A percentile compares a stretch with the other conserved stretches of the same genome.
These are phyloP conservation scores for Drosophila pseudotakahashii DNA, from an alignment of 2,888 invertebrate species.

Conservation along the genomic window DNA sequence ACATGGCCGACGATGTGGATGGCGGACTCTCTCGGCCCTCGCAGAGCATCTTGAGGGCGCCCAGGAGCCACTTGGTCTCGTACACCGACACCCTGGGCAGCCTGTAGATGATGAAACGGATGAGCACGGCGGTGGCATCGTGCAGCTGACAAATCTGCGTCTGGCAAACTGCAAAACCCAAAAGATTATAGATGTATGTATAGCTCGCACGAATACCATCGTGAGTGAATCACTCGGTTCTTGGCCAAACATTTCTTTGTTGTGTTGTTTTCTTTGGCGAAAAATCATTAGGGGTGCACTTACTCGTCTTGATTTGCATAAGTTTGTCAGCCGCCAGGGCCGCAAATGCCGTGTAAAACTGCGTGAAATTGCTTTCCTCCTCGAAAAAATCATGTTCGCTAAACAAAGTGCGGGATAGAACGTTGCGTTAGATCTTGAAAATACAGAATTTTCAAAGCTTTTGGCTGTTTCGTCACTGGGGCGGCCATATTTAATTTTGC, in stretches of 20 bases:
- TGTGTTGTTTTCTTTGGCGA: constrained; percentile 33
- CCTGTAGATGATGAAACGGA: constrained; percentile 87
- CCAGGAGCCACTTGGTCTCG: constrained; percentile 87
- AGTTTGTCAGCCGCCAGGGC: constrained; percentile 94
- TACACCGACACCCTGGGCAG: constrained; percentile 83
- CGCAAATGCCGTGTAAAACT: constrained; percentile 94
- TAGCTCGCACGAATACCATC: constrained; percentile 85
- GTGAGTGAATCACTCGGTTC: constrained; percentile 46
- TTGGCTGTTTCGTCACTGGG: constrained; percentile 50
- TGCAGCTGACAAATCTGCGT: constrained; percentile 88
- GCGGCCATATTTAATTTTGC: constrained; percentile 83
- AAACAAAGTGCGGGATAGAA: constrained; percentile 78
- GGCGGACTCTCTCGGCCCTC: constrained; percentile 84
- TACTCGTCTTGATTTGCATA: constrained; percentile 85
- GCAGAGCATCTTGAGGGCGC: constrained; percentile 89
- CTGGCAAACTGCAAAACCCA: constrained; percentile 86
- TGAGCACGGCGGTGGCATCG: constrained; percentile 88
- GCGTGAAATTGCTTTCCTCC: constrained; percentile 92
- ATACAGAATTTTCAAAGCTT: constrained; percentile 14
- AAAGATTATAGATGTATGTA: constrained; percentile 14
- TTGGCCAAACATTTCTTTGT: constrained; percentile 38
- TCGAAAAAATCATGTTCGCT: constrained; percentile 94
- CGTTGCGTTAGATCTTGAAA: constrained; percentile 2
- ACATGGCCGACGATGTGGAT: constrained; percentile 70
- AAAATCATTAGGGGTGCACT: constrained; percentile 68